Percentiles rank a stretch among this genome's conserved stretches.
Conservation (phyloP, 2,113 vertebrate species). For the Lipotes vexillifer region DNA sequence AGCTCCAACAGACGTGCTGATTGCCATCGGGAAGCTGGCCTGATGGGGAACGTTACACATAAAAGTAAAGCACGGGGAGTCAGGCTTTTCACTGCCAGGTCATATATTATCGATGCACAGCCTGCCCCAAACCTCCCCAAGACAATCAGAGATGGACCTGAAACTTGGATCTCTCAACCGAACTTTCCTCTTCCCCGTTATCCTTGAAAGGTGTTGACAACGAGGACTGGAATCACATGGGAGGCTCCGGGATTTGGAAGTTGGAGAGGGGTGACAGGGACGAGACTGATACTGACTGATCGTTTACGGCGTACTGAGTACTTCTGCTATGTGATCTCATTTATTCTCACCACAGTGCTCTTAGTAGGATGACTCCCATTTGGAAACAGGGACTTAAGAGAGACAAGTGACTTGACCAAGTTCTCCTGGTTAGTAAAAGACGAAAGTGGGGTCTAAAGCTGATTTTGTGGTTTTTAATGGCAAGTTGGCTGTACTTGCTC, state of each 20-base stretch:
- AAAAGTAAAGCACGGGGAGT: background rate
- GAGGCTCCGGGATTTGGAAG: slow-evolving; percentile 38
- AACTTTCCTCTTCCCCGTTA: slow-evolving; percentile 35
- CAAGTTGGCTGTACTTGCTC: background rate
- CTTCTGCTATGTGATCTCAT: background rate
- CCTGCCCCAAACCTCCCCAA: background rate
- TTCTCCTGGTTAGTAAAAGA: background rate
- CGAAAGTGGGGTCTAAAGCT: background rate
- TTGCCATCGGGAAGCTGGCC: background rate
- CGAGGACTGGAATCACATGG: background rate
- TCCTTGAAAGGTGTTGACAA: slow-evolving; percentile 65
- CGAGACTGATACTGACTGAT: background rate
- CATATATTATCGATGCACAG: background rate
- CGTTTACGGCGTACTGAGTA: background rate
- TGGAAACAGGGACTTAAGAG: background rate
- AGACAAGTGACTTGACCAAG: background rate
- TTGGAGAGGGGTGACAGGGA: slow-evolving; percentile 24
- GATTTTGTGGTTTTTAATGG: background rate
- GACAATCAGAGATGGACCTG: background rate
- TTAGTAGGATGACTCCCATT: background rate
- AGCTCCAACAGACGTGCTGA: background rate
- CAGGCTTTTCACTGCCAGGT: slow-evolving; percentile 1
- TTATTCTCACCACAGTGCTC: background rate
- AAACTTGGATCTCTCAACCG: slow-evolving; percentile 51
- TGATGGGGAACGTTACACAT: background rate